phyloP scores from a whole-genome alignment of 2,113 vertebrate species.

The Cyprinodon brontotheroides region DNA sequence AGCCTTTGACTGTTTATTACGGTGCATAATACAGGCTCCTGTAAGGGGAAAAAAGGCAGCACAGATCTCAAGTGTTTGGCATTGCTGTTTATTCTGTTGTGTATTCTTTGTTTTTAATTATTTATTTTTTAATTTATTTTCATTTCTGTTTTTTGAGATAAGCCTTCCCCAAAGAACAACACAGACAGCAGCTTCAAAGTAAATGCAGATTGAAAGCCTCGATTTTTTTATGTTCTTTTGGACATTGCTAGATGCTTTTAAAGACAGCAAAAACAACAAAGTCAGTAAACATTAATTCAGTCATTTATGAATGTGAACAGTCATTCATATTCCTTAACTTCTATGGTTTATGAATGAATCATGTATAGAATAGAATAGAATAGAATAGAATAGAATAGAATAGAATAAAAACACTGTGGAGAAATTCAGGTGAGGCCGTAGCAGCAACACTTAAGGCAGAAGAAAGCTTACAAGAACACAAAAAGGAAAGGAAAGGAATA shows the following conservation, averaged over 20 bases:
- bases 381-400: no score
- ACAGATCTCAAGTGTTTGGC: constrained; percentile 27
- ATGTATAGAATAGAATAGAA: no score
- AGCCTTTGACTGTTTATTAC: neutral
- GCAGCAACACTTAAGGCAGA: no score
- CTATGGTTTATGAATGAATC: no score
- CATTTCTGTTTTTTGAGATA: neutral
- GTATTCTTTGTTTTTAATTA: no score
- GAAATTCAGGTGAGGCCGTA: no score
- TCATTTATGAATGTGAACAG: no score
- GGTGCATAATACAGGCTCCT: neutral
- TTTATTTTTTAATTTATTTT: neutral
- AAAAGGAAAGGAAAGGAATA: no score
- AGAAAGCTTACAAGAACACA: no score
- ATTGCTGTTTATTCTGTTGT: neutral
- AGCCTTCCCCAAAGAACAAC: neutral
- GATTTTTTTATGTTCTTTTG: neutral
- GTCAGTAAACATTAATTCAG: no score
- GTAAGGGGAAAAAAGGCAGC: neutral
- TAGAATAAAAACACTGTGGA: no score
- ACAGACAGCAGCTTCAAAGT: neutral
- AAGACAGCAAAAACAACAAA: neutral
- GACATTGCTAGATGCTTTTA: neutral
- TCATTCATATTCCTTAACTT: no score
- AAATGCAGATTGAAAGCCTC: neutral